Percentiles rank a stretch among this genome's conserved stretches.
phyloP scores from a whole-genome alignment of 2,888 invertebrate species.

The Tanypteryx hageni region DNA sequence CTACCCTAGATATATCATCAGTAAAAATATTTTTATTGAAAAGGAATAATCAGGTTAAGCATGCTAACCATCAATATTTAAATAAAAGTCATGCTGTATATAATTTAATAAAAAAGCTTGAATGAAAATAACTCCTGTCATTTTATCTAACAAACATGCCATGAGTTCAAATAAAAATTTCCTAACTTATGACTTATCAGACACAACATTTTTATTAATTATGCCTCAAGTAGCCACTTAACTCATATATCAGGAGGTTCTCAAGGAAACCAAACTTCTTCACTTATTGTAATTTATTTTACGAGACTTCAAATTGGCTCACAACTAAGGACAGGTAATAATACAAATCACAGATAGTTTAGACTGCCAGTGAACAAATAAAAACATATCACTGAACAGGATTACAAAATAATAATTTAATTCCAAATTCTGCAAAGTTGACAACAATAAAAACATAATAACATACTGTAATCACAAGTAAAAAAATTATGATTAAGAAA shows the following conservation, averaged over 20 bases:
- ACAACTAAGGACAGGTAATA: slow-evolving; percentile 51
- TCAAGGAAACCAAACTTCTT: slow-evolving; percentile 16
- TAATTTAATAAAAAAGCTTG: too few species aligned
- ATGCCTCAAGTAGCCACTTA: background rate
- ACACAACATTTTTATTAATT: background rate
- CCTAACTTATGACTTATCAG: background rate
- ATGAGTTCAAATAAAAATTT: background rate
- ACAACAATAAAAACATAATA: slow-evolving; percentile 59
- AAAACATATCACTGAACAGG: slow-evolving; percentile 63
- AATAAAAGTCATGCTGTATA: too few species aligned
- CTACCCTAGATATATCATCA: too few species aligned
- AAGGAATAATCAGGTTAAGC: too few species aligned
- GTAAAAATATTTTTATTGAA: too few species aligned
- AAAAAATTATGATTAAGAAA: slow-evolving; percentile 49
- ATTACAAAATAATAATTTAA: slow-evolving; percentile 62
- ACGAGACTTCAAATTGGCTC: slow-evolving; percentile 38
- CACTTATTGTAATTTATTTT: slow-evolving; percentile 55
- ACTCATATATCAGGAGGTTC: background rate
- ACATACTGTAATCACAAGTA: slow-evolving; percentile 49
- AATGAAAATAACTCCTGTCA: too few species aligned
- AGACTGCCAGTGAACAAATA: slow-evolving; percentile 62
- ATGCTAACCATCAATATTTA: too few species aligned
- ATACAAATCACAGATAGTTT: slow-evolving; percentile 63
- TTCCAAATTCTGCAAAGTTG: slow-evolving; percentile 51
- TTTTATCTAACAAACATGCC: too few species aligned